Base-by-base conservation (phyloP, 2,797 vertebrate species). In the Urosaurus nigricauda region DNA sequence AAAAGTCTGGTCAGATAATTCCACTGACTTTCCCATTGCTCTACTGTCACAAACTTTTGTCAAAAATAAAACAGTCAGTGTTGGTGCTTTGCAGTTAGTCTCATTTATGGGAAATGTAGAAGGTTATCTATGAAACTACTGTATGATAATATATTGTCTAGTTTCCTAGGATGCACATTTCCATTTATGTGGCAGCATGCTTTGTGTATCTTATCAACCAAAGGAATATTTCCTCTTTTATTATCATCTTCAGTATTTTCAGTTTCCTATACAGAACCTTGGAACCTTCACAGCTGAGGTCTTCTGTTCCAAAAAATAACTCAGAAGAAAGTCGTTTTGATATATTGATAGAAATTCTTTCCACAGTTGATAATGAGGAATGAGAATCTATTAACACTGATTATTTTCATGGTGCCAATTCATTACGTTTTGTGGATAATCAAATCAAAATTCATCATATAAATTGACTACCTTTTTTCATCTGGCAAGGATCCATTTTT, bases 381-480 rank as follows among this genome's bases (percentile, higher is more conserved):
- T 92, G 84, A 94, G 79, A 94, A 83, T 92, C 90, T 95, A 63
- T 93, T 95, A 94, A 90, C 90, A 87, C 85, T 89, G 89, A 93
- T 94, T 95, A 94, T 94, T 95, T 95, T 85, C 53, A 79, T 90
- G 87, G 93, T 0, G 0, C 56, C 85, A 93, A 88, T 93, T 94
- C 92, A 94, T 96, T 95, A 93, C 77, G 94, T 91, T 92, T 93
- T 91, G 89, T 91, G 86, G 81, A 91, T 94, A 95, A 94, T 93
- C 92, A 95, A 94, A 95, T 93, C 56, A 95, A 95, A 96, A 95
- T 94, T 94, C 83, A 88, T 94, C 91, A 93, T 87, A 91, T 82
- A 90, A 95, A 95, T 90, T 93, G 71, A 87, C 83, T 94, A 85
- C 90, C 84, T 47, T 81, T 95, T 94, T 95, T 93, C 77, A 88